Conservation (phyloP, 2,113 vertebrate genomes). For the Tyrannus savana region DNA sequence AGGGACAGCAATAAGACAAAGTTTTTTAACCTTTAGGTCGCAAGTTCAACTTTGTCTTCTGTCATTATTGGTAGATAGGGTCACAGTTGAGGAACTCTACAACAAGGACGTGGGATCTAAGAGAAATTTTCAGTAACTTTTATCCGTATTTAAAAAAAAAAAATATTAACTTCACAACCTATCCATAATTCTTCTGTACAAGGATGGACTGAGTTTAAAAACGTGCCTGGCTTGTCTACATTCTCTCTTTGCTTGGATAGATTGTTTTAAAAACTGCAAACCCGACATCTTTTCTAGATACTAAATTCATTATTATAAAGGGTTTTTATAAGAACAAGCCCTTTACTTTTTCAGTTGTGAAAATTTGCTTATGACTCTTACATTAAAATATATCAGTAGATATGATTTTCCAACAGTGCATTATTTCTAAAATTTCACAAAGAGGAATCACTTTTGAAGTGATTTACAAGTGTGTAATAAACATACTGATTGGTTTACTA, state of each 20-base stretch:
- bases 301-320: background rate
- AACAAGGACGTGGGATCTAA: background rate
- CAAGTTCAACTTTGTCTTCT: background rate
- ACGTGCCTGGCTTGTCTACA: rapidly evolving
- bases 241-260: background rate
- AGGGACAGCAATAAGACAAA: background rate
- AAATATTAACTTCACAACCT: background rate
- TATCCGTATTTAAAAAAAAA: background rate
- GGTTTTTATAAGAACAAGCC: background rate
- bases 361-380: background rate
- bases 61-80: background rate
- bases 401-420: background rate
- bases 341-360: background rate
- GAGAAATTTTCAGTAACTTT: background rate
- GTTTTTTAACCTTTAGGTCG: background rate
- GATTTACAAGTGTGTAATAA: background rate
- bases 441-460: background rate
- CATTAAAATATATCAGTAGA: background rate
- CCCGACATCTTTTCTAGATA: background rate
- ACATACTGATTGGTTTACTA: background rate
- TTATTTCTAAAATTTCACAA: background rate
- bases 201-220: background rate
- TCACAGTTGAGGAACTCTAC: background rate
- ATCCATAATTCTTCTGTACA: background rate
- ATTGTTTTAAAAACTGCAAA: background rate